Evolutionary conservation across 2,113 vertebrate genomes (phyloP).

Genomic region (Buteo buteo): DNA sequence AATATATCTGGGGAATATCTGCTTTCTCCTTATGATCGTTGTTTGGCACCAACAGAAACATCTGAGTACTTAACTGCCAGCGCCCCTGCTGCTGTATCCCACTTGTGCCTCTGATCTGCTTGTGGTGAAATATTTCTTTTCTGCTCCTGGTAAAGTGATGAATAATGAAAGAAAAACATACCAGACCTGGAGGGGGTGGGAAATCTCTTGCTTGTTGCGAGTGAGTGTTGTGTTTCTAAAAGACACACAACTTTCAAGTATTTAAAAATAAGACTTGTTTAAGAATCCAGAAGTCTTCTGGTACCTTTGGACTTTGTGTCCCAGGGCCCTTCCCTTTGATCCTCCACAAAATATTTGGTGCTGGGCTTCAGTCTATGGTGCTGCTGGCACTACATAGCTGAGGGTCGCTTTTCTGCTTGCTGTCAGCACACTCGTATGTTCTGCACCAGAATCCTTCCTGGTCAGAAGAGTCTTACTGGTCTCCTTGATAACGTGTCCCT

Average conservation of each 20-base stretch:
- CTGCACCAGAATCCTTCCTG: neutral
- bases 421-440: rapidly evolving
- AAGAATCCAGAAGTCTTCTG: neutral
- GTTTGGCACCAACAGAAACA: neutral
- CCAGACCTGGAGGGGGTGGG: neutral
- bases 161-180: neutral
- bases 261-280: neutral
- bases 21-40: neutral
- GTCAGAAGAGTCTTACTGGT: neutral
- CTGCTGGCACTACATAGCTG: no score
- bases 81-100: neutral
- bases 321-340: neutral
- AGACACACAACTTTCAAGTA: neutral
- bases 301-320: neutral
- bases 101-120: neutral
- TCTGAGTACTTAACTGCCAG: neutral
- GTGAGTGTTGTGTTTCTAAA: neutral
- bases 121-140: neutral
- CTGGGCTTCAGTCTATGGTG: no score
- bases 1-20: neutral
- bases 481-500: neutral
- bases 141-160: neutral
- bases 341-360: neutral
- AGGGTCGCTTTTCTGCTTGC: neutral
- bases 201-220: neutral